phyloP scores from a whole-genome alignment of 1,140 invertebrate species.

The Cyclina sinensis region DNA sequence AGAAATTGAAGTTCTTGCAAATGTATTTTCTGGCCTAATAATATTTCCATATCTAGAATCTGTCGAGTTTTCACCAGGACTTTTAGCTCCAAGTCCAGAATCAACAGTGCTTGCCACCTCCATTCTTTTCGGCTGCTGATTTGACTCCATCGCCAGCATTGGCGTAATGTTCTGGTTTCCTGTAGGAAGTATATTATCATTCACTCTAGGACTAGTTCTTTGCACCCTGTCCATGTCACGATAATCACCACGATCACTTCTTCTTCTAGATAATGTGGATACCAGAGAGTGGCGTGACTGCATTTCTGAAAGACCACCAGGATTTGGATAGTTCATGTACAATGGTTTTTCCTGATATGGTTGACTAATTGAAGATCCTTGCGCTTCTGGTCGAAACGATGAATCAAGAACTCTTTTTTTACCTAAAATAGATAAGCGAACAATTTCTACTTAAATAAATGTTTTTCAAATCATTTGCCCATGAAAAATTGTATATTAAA shows the following conservation, averaged over 20 bases:
- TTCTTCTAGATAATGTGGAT: neutral
- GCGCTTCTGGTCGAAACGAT: neutral
- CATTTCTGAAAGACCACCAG: neutral
- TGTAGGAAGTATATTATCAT: slow-evolving; percentile 25
- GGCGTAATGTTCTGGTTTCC: slow-evolving; percentile 24
- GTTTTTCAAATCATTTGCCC: too few species aligned
- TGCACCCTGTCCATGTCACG: neutral
- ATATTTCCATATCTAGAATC: neutral
- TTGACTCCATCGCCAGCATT: slow-evolving; percentile 47
- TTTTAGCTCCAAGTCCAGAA: neutral
- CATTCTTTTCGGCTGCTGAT: neutral
- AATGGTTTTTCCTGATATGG: neutral
- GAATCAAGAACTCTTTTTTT: neutral
- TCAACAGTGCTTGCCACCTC: neutral
- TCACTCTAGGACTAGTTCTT: slow-evolving; percentile 25
- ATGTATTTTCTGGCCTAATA: slow-evolving; percentile 1
- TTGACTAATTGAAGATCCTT: neutral
- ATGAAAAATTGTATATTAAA: too few species aligned
- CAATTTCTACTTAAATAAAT: too few species aligned
- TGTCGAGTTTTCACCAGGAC: neutral
- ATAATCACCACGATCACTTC: slow-evolving; percentile 27
- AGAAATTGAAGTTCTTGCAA: slow-evolving; percentile 1
- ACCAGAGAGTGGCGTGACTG: neutral
- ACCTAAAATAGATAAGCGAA: neutral
- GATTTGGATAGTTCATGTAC: neutral